phyloP scores from a whole-genome alignment of 64 coral and sea anemone genomes.

The Pocillopora verrucosa region DNA sequence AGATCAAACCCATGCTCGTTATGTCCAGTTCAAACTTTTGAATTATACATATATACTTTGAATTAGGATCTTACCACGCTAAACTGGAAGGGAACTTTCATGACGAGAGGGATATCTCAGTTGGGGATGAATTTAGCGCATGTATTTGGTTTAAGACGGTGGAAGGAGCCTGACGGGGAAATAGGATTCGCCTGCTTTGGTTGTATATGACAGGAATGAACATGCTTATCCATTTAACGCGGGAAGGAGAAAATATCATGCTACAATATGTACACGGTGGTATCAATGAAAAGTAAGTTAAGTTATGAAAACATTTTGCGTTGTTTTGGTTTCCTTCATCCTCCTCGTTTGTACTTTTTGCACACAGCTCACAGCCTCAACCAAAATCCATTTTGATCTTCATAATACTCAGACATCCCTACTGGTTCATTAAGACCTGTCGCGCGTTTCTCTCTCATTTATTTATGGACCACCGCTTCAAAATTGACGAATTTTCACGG shows the following conservation, averaged over 20 bases:
- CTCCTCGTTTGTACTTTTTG: too few species aligned
- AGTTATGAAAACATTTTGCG: neutral
- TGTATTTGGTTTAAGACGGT: slow-evolving; percentile 22
- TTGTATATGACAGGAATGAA: slow-evolving; percentile 16
- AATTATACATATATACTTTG: too few species aligned
- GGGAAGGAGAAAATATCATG: neutral
- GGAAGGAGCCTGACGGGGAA: neutral
- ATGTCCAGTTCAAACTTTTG: too few species aligned
- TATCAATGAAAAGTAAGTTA: neutral
- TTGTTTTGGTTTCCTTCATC: too few species aligned
- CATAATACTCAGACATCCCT: too few species aligned
- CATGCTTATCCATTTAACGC: neutral
- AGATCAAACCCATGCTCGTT: too few species aligned
- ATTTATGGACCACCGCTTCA: too few species aligned
- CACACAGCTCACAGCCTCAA: too few species aligned
- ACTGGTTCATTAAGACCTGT: too few species aligned
- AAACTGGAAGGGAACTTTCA: neutral
- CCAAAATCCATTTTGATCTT: too few species aligned
- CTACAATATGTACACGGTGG: neutral
- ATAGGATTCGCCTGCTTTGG: neutral
- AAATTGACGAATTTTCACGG: too few species aligned
- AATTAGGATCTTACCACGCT: neutral
- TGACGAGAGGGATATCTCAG: neutral
- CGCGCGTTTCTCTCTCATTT: too few species aligned
- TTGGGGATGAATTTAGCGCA: slow-evolving; percentile 1